Base-by-base conservation (phyloP, 1,140 invertebrate genomes). In the Saccostrea echinata region DNA sequence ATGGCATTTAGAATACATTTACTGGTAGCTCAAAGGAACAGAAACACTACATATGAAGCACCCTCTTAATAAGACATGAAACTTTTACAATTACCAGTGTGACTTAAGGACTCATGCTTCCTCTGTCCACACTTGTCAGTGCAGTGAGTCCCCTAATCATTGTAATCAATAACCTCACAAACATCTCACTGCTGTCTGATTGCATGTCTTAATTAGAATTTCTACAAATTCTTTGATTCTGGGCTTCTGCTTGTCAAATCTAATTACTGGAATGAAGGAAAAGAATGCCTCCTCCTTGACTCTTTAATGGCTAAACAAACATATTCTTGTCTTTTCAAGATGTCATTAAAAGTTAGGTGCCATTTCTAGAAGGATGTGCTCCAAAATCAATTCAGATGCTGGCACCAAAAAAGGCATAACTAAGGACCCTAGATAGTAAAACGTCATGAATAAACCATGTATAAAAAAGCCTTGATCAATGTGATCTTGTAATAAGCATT, bases 151-250 rank as follows among this genome's bases (percentile, higher is more conserved):
- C 13, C 16, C 35, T 43, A 43, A 43, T 43, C 35, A 43, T 43
- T 43, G 35, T 71, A 71, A 71, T 71, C 68, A 71, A 71, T 71
- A 71, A 27, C 68, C 68, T 71, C 30, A 27, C 24, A 13, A 71
- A n/a, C 24, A 16, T 71, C 30, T 27, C 30, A 71, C 27, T 2
- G 68, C 13, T 9, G 68, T 27, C 68, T 71, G 68, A 71, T 71
- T 71, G 68, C 68, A 71, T 71, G 68, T 71, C 68, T 71, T 71
- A 71, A 71, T 71, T 71, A 71, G 68, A 71, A 13, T 71, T 71
- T 71, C 68, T 71, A 27, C 68, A 71, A 71, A 71, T 71, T 71
- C 68, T 71, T 71, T 71, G 68, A 71, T 71, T 71, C 68, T 12
- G 68, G 30, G 2, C 9, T 30, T 30, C 68, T 71, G 24, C 68